Percentiles rank a stretch among this genome's conserved stretches.
Evolutionary conservation across 2,113 vertebrate genomes (phyloP).

Genomic region (Climacteris rufus): DNA sequence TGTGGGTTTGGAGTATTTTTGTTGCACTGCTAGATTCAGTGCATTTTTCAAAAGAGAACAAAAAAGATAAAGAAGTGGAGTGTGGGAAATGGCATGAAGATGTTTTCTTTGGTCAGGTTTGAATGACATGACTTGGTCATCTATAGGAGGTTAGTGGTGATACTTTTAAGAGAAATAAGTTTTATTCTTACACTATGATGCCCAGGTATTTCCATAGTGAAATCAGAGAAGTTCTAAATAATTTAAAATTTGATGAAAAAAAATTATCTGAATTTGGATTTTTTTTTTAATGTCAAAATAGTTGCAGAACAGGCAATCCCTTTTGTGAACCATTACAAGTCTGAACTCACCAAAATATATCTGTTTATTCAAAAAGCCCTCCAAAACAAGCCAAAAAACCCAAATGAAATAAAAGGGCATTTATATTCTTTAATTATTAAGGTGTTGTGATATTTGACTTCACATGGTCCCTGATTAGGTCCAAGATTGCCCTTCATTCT

Average conservation of each 20-base stretch:
- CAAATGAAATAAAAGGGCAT: not conserved
- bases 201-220: not conserved
- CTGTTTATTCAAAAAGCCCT: not conserved
- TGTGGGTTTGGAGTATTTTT: not conserved
- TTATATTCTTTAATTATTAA: too few relatives aligned
- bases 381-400: fast-evolving
- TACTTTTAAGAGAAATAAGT: not conserved
- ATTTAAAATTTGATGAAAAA: not conserved
- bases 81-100: not conserved
- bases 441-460: not conserved
- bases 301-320: not conserved
- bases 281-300: not conserved
- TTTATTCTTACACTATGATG: not conserved
- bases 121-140: not conserved
- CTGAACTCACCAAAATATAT: not conserved
- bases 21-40: not conserved
- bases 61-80: not conserved
- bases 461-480: not conserved
- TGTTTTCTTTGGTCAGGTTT: not conserved
- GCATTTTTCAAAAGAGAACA: not conserved
- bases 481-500: not conserved
- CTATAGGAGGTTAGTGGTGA: not conserved
- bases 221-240: not conserved
- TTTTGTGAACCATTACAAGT: not conserved
- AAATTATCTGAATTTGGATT: fast-evolving